These are phyloP conservation scores for Characodon lateralis DNA, from an alignment of 2,797 vertebrate species.

Conservation along the genomic window DNA sequence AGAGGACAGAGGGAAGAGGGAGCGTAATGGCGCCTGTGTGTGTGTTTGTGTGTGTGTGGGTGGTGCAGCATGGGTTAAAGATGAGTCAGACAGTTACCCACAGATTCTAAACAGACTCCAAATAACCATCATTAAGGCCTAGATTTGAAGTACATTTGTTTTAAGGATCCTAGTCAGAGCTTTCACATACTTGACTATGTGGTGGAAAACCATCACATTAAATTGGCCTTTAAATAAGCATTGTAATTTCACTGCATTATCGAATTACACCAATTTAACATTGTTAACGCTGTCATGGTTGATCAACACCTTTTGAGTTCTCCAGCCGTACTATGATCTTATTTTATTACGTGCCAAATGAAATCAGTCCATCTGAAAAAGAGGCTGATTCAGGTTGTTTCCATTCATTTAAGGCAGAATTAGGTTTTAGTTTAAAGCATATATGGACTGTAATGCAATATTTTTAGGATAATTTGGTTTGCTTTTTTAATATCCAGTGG, in stretches of 20 bases:
- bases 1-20: slow-evolving; percentile 40
- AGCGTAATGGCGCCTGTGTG: slow-evolving; percentile 33
- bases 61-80: slow-evolving; percentile 17
- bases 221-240: slow-evolving; percentile 34
- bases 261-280: slow-evolving; percentile 35
- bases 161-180: slow-evolving; percentile 18
- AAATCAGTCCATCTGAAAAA: slow-evolving; percentile 10
- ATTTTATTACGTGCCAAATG: slow-evolving; percentile 16
- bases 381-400: slow-evolving; percentile 2
- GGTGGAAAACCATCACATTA: slow-evolving; percentile 13
- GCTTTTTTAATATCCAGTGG: background rate
- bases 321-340: slow-evolving; percentile 3
- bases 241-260: slow-evolving; percentile 31
- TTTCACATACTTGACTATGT: slow-evolving; percentile 24
- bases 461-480: background rate
- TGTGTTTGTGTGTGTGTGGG: slow-evolving; percentile 36
- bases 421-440: background rate
- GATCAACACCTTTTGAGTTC: background rate
- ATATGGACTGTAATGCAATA: background rate
- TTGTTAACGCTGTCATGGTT: slow-evolving; percentile 7
- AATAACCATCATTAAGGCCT: slow-evolving; percentile 16
- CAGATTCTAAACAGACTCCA: background rate
- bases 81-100: slow-evolving; percentile 6
- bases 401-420: background rate
- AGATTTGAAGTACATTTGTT: slow-evolving; percentile 23